Evolutionary conservation across 2,113 vertebrate genomes (phyloP), one percentile per base, ranked within the genome.

Genomic region (Paralichthys olivaceus): DNA sequence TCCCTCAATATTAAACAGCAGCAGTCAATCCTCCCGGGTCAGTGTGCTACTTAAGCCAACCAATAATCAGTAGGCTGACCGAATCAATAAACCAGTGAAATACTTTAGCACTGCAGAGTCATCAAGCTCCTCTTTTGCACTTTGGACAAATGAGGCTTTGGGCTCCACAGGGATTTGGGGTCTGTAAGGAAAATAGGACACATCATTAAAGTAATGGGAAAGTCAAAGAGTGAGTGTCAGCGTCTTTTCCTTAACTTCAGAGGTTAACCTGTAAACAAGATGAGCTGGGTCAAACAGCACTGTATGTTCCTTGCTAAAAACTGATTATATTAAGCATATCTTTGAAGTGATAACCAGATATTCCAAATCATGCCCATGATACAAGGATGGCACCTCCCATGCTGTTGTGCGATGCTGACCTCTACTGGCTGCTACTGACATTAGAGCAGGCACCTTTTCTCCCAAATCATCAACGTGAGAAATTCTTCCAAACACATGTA

Each of bases 31-130:
- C 69, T 77, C 37, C 62, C 32, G 17, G 60, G 64, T 85, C 87
- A 81, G 84, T 74, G 59, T 12, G 56, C 69, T 57, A 64, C 51
- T 86, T 68, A 80, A 56, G 47, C 45, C 51, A 56, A 53, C 81
- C 77, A 69, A 83, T 88, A 85, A 84, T 74, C 83, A 81, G 77
- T 25, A 0, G 47, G 43, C 69, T 19, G 1, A 53, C 57, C 26
- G 2, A 62, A 85, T 91, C 91, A 90, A 91, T 92, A 87, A 75
- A 83, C 72, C 85, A 87, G 81, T 89, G 69, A 78, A 85, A 88
- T 71, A 66, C 77, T 81, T 83, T 80, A 83, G 83, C 80, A 87
- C 76, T 82, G 81, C 84, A 70, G 57, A 83, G 79, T 86, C 77
- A 84, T 83, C 81, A 75, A 69, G 47, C 70, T 73, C 47, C 37